Evolutionary conservation across 2,113 vertebrate species (phyloP), one percentile per base, ranked within the genome.

Genomic region (Brachirus orientalis): DNA sequence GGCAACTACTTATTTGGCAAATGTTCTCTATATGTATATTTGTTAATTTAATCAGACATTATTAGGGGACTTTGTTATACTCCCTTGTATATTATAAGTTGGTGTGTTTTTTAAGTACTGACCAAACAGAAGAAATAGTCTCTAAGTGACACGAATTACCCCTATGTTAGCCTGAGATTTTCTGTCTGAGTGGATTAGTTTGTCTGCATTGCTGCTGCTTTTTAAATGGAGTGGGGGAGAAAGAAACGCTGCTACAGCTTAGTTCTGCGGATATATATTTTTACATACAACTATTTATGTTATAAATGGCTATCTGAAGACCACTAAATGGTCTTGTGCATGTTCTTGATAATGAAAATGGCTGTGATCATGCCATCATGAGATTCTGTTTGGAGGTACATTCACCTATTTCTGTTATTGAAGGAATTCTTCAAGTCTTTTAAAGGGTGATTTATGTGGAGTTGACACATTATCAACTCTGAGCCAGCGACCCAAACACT

Each of bases 161-260:
- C 58, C 63, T 58, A 19, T 16, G 45, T 46, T 43, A 47, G 54
- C 60, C 56, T 63, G 13, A 69, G 63, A 64, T 59, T 75, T 63
- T 82, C 37, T 54, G 75, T 72, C 59, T 71, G 68, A 73, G 45
- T 77, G 52, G 64, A 82, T 83, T 75, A 66, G 78, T 65, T 72
- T 48, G 72, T 68, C 28, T 69, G 54, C 38, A 20, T 61, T 61
- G 45, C 46, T 54, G 40, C 37, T 19, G 52, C 54, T 82, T 71
- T 35, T 47, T 16, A 57, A 13, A 58, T 41, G 20, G 43, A 73
- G 48, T 37, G 18, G 47, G 58, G 28, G 51, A 16, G 17, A 28
- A 28, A 28, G 28, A 28, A 69, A 19, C 11, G 17, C 48, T 37
- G 35, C 3, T 9, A 6, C 19, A 14, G 54, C 1, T 4, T 28